Evolutionary conservation across 2,113 vertebrate species (phyloP).

Genomic region (Hystrix brachyura): DNA sequence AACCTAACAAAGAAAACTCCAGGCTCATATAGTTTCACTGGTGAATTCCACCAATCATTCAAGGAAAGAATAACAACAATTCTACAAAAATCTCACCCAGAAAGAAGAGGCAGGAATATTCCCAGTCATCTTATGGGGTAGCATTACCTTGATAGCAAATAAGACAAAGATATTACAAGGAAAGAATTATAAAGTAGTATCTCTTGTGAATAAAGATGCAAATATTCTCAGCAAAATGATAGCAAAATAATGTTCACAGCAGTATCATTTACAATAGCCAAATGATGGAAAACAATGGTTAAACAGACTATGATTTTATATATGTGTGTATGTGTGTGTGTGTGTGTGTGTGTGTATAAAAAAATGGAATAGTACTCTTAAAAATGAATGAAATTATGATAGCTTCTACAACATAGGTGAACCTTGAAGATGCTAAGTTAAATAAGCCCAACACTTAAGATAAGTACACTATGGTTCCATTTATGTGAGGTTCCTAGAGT

Average conservation of each 20-base stretch:
- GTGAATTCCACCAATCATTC: not conserved
- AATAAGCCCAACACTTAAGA: not conserved
- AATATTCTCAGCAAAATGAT: not conserved
- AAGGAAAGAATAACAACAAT: not conserved
- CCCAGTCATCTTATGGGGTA: not conserved
- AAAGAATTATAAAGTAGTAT: not conserved
- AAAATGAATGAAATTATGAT: not conserved
- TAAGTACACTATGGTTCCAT: not conserved
- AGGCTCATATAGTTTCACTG: not conserved
- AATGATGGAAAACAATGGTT: not conserved
- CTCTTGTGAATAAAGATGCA: not conserved
- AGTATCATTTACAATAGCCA: not conserved
- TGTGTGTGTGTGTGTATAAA: too few species aligned
- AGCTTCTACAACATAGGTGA: not conserved
- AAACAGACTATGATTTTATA: not conserved
- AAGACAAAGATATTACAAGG: not conserved
- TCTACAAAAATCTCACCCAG: not conserved
- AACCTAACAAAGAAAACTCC: not conserved
- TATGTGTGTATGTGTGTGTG: too few species aligned
- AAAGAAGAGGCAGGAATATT: not conserved
- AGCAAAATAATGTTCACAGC: not conserved
- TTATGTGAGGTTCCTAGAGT: not conserved
- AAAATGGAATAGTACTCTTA: not conserved
- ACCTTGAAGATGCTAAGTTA: not conserved
- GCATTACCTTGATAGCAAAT: constrained; percentile 1